phyloP scores from a whole-genome alignment of 1,140 invertebrate species.

The Meloidogyne hapla region DNA sequence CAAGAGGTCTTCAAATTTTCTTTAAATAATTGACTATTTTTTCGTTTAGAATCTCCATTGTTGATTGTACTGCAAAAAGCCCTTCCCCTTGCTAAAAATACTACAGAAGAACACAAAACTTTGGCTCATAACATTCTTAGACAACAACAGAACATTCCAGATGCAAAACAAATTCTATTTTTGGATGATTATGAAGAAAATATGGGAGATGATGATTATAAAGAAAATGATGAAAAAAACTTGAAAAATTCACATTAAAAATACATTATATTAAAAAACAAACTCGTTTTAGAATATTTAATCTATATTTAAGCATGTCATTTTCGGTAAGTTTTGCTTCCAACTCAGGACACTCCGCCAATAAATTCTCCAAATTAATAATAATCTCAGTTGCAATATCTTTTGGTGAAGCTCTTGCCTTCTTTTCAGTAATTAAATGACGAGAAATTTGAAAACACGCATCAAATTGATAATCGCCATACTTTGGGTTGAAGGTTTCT shows the following conservation, averaged over 20 bases:
- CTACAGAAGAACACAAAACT: background rate
- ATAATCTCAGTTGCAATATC: slow-evolving; percentile 81
- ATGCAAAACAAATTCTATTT: slow-evolving; percentile 27
- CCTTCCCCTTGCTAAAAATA: slow-evolving; percentile 4
- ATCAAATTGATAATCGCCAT: slow-evolving; percentile 97
- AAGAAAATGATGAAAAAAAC: slow-evolving; percentile 19
- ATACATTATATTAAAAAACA: no score
- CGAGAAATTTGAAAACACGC: slow-evolving; percentile 82
- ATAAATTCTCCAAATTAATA: slow-evolving; percentile 42
- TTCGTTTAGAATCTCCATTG: slow-evolving; percentile 14
- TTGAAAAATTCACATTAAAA: no score
- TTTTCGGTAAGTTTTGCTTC: no score
- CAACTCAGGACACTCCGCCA: no score
- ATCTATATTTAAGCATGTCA: no score
- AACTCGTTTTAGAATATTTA: no score
- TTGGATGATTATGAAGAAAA: slow-evolving; percentile 38
- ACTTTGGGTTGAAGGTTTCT: slow-evolving; percentile 65
- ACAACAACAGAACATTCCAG: slow-evolving; percentile 9
- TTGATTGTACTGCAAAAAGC: slow-evolving; percentile 29
- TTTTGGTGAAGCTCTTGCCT: no score
- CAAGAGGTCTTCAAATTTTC: background rate
- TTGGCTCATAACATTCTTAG: background rate
- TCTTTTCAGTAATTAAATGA: no score
- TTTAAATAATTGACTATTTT: background rate
- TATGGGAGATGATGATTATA: slow-evolving; percentile 26